Evolutionary conservation across 1,140 invertebrate species (phyloP).

Genomic region (Campodea augens): DNA sequence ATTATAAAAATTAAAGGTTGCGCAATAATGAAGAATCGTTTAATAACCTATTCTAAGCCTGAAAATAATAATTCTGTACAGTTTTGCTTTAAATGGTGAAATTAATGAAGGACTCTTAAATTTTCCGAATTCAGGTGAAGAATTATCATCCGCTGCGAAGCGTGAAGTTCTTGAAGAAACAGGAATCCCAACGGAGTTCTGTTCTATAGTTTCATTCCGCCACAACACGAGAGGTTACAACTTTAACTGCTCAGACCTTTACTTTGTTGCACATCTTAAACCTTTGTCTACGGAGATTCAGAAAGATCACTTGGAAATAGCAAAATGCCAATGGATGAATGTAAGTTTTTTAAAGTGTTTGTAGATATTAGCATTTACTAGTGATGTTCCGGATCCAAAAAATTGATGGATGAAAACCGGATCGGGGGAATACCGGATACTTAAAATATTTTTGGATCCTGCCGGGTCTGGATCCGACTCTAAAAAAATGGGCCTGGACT

Average conservation of each 20-base stretch:
- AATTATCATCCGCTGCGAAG: slow-evolving; percentile 50
- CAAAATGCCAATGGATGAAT: slow-evolving; percentile 61
- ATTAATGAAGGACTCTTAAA: too few relatives aligned
- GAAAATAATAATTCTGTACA: too few relatives aligned
- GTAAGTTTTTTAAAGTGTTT: slow-evolving; percentile 16
- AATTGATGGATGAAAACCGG: too few relatives aligned
- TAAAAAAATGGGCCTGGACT: too few relatives aligned
- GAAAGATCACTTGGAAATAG: slow-evolving; percentile 51
- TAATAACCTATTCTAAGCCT: too few relatives aligned
- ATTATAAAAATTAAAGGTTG: too few relatives aligned
- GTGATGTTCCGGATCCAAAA: too few relatives aligned
- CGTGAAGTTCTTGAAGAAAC: slow-evolving; percentile 83
- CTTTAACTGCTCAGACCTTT: slow-evolving; percentile 70
- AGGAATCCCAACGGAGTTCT: slow-evolving; percentile 51
- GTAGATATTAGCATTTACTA: slow-evolving; percentile 4
- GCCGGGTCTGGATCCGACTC: too few relatives aligned
- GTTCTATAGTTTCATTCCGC: slow-evolving; percentile 51
- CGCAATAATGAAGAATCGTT: too few relatives aligned
- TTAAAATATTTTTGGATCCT: too few relatives aligned
- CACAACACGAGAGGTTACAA: slow-evolving; percentile 43
- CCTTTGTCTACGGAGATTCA: slow-evolving; percentile 41
- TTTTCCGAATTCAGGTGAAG: slow-evolving; percentile 52
- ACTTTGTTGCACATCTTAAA: slow-evolving; percentile 49
- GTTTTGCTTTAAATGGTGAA: too few relatives aligned
- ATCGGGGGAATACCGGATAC: slow-evolving; percentile 1